These are phyloP conservation scores for Malurus elegans DNA, from an alignment of 2,113 vertebrate species.

Conservation along the genomic window DNA sequence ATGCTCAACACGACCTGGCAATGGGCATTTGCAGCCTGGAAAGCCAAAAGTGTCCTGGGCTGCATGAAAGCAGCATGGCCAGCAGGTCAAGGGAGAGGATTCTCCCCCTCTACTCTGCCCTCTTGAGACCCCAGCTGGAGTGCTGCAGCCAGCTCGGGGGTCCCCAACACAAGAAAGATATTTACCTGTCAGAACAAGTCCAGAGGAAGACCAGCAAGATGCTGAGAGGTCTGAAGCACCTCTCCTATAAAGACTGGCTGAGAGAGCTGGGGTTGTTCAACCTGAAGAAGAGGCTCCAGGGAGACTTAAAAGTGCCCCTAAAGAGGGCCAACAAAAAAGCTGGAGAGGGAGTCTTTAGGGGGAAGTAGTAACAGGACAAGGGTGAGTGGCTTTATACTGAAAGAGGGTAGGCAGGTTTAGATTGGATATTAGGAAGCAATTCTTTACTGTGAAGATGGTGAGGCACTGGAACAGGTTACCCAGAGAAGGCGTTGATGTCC, in stretches of 20 bases:
- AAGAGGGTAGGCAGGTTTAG: not conserved
- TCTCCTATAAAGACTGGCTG: not conserved
- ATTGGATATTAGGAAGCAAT: not conserved
- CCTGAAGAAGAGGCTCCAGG: not conserved
- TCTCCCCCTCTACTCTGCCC: not conserved
- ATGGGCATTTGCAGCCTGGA: not conserved
- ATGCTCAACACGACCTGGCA: not conserved
- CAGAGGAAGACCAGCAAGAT: not conserved
- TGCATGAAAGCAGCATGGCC: not conserved
- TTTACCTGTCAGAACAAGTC: not conserved
- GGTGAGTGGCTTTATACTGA: not conserved
- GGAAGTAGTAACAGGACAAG: not conserved
- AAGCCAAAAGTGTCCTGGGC: rapidly evolving
- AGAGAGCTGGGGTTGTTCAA: not conserved
- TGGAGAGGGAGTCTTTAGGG: not conserved
- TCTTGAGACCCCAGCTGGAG: not conserved
- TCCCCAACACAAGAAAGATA: not conserved
- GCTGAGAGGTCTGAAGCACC: not conserved
- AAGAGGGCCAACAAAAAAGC: not conserved
- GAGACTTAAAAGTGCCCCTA: not conserved
- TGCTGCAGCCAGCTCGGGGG: not conserved
- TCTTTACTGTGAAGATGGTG: not conserved
- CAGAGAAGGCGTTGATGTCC: not conserved
- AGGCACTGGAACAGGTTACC: not conserved
- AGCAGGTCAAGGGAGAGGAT: not conserved